Base-by-base conservation (phyloP, 2,797 vertebrate species). In the Hoplostethus mediterraneus region DNA sequence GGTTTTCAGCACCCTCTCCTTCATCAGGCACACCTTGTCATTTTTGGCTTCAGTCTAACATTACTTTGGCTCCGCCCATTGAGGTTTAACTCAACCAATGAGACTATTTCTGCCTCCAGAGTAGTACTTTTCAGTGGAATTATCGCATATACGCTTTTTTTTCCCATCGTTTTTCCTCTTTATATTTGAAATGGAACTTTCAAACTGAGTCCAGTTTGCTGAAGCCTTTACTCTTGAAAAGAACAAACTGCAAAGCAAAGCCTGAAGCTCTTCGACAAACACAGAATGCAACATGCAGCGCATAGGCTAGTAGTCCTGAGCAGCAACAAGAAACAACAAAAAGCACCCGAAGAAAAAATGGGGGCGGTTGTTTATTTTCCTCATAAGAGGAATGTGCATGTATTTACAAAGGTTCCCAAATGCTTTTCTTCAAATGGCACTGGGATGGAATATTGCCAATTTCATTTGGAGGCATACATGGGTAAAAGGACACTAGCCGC, bases 211-310 rank as follows among this genome's bases (percentile, higher is more conserved):
- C 47, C 28, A 68, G 36, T 63, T 38, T 61, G 31, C 38, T 57
- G 54, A 63, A 53, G 40, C 44, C 47, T 57, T 48, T 48, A 49
- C 63, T 69, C 13, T 63, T 63, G 7, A 53, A 74, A 73, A 52
- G 25, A 75, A 63, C 31, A 62, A 57, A 58, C 16, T 44, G 62
- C 40, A 49, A 14, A 51, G 5, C 10, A 55, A 52, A 53, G 63
- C 40, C 57, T 36, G 8, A 25, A 80, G 71, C 76, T 67, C 63
- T 45, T 71, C 74, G 75, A 82, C 59, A 73, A 68, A 70, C 57
- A 65, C 4, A 33, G 6, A 33, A 1, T 6, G 65, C 49, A 73
- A 21, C 21, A 21, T 53, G 53, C 61, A 66, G 55, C 30, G 67
- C 28, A 16, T 4, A 67, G n/a, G n/a, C n/a, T n/a, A n/a, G 44